A percentile compares a stretch with the other conserved stretches of the same genome.
Conservation (phyloP, 1,140 invertebrate genomes). For the Luehdorfia chinensis region DNA sequence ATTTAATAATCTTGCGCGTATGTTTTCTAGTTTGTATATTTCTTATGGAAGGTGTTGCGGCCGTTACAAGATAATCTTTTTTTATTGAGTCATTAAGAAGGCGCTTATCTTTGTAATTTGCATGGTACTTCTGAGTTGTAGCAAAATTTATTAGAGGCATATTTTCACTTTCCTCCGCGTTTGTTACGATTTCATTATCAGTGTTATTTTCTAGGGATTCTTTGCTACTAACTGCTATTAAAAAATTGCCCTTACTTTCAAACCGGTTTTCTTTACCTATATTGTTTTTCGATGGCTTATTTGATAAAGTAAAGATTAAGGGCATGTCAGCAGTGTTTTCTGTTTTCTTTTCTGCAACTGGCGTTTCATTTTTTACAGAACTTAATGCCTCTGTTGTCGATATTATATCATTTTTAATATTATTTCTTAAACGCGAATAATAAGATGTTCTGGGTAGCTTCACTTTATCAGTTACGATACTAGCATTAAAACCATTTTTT, state of each 20-base stretch:
- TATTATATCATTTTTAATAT: slow-evolving; percentile 29
- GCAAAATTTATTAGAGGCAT: slow-evolving; percentile 30
- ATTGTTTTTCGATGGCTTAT: slow-evolving; percentile 28
- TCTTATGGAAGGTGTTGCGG: slow-evolving; percentile 40
- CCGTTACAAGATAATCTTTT: slow-evolving; percentile 30
- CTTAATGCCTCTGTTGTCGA: slow-evolving; percentile 27
- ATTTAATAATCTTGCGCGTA: slow-evolving; percentile 37
- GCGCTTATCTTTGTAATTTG: slow-evolving; percentile 52
- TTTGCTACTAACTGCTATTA: slow-evolving; percentile 48
- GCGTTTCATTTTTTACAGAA: slow-evolving; percentile 21
- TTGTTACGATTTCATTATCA: slow-evolving; percentile 37
- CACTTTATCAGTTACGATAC: slow-evolving; percentile 29
- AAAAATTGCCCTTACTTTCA: slow-evolving; percentile 31
- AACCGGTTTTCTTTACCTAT: slow-evolving; percentile 17
- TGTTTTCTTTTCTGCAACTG: slow-evolving; percentile 38
- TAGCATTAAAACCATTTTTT: slow-evolving; percentile 22
- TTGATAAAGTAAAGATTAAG: slow-evolving; percentile 52
- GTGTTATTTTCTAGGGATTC: slow-evolving; percentile 49
- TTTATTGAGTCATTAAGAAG: slow-evolving; percentile 21
- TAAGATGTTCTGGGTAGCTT: slow-evolving; percentile 54
- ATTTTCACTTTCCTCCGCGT: slow-evolving; percentile 38
- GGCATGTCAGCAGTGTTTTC: slow-evolving; percentile 48
- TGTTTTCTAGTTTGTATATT: slow-evolving; percentile 61
- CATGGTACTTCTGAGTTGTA: slow-evolving; percentile 57
- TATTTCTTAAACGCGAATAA: slow-evolving; percentile 52